Evolutionary conservation across 2,113 vertebrate genomes (phyloP).

Genomic region (Sinocyclocheilus maitianheensis): DNA sequence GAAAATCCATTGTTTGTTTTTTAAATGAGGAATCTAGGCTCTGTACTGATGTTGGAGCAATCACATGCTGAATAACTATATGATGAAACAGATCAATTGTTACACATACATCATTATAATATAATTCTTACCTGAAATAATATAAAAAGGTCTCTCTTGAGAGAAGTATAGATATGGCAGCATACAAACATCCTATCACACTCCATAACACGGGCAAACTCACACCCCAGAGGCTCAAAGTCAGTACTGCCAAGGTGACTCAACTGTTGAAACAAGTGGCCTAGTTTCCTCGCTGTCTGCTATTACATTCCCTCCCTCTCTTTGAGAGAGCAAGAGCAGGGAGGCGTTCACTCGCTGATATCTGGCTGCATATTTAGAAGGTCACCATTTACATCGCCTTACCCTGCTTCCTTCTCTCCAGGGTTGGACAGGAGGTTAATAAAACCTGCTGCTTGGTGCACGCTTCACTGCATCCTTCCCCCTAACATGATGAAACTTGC

Average conservation of each 20-base stretch:
- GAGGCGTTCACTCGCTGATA: conserved; percentile 54
- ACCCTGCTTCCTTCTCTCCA: conserved; percentile 62
- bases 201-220: conserved; percentile 19
- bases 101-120: neutral
- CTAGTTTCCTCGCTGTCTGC: conserved; percentile 54
- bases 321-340: conserved; percentile 47
- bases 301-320: conserved; percentile 42
- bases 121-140: neutral
- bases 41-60: neutral
- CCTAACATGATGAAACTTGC: conserved; percentile 65
- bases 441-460: conserved; percentile 78
- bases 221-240: conserved; percentile 43
- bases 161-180: neutral
- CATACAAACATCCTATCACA: conserved; percentile 7
- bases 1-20: neutral
- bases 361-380: conserved; percentile 72
- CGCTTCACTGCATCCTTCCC: conserved; percentile 64
- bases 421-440: conserved; percentile 78
- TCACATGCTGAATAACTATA: neutral
- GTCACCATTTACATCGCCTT: conserved; percentile 68
- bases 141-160: neutral
- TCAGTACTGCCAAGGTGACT: conserved; percentile 48
- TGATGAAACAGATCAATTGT: neutral
- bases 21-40: neutral
- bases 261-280: conserved; percentile 50